These are phyloP conservation scores for Lutjanus campechanus DNA, from an alignment of 2,797 vertebrate species.

Conservation along the genomic window DNA sequence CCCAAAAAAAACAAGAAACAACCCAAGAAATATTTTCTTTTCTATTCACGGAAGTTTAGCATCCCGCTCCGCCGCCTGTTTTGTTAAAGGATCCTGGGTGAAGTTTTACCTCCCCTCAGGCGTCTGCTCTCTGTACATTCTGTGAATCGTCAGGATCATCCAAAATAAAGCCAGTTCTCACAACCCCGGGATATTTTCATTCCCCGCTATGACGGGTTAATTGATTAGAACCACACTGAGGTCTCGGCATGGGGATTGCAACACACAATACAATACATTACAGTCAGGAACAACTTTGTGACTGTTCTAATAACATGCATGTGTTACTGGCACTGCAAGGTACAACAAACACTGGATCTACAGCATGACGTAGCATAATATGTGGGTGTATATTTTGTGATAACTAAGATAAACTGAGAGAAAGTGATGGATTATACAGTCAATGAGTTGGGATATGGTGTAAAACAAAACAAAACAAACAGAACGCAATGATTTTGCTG, in stretches of 20 bases:
- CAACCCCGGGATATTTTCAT: slow-evolving; percentile 72
- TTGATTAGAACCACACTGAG: slow-evolving; percentile 75
- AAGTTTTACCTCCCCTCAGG: slow-evolving; percentile 53
- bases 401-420: slow-evolving; percentile 3
- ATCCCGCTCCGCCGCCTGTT: slow-evolving; percentile 54
- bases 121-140: slow-evolving; percentile 60
- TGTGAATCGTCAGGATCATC: slow-evolving; percentile 64
- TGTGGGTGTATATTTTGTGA: slow-evolving; percentile 1
- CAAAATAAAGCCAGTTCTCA: slow-evolving; percentile 74
- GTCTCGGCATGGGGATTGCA: slow-evolving; percentile 57
- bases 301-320: slow-evolving; percentile 48
- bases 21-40: slow-evolving; percentile 54
- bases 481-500: too few relatives aligned
- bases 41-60: slow-evolving; percentile 37
- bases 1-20: slow-evolving; percentile 22
- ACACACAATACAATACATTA: slow-evolving; percentile 50
- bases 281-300: slow-evolving; percentile 44
- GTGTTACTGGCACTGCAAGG: slow-evolving; percentile 35
- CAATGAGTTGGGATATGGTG: too few relatives aligned
- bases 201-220: slow-evolving; percentile 67
- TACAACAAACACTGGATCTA: slow-evolving; percentile 13
- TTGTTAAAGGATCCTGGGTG: slow-evolving; percentile 52
- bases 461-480: too few relatives aligned
- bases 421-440: not conserved
- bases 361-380: slow-evolving; percentile 2